phyloP scores from a whole-genome alignment of 1,140 invertebrate genomes.

The Drosophila sturtevanti region DNA sequence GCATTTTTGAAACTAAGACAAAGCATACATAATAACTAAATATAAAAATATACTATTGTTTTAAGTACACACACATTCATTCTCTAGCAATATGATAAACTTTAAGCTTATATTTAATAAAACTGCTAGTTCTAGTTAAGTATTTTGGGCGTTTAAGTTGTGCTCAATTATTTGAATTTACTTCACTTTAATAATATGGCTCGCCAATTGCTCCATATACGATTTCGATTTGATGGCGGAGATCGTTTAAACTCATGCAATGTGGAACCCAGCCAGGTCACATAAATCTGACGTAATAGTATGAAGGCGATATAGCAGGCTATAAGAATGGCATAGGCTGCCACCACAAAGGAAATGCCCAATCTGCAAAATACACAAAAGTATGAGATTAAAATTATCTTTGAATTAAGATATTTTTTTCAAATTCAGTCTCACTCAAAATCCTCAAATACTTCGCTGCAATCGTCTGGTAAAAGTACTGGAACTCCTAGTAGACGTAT shows the following conservation, averaged over 20 bases:
- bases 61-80: not conserved
- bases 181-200: slow-evolving; percentile 50
- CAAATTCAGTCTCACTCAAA: slow-evolving; percentile 69
- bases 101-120: slow-evolving; percentile 27
- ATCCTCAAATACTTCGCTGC: slow-evolving; percentile 83
- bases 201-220: slow-evolving; percentile 68
- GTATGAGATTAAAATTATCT: not conserved
- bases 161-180: slow-evolving; percentile 14
- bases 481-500: slow-evolving; percentile 67
- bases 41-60: slow-evolving; percentile 28
- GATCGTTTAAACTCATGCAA: slow-evolving; percentile 75
- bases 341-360: slow-evolving; percentile 70
- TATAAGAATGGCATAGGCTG: slow-evolving; percentile 70
- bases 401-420: not conserved
- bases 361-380: slow-evolving; percentile 37
- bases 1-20: slow-evolving; percentile 19
- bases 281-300: slow-evolving; percentile 59
- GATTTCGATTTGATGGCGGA: slow-evolving; percentile 43
- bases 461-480: slow-evolving; percentile 83
- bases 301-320: slow-evolving; percentile 49
- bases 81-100: slow-evolving; percentile 7
- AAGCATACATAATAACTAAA: slow-evolving; percentile 27
- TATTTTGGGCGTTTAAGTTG: slow-evolving; percentile 30
- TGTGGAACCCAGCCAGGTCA: slow-evolving; percentile 63
- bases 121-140: slow-evolving; percentile 42